Conservation (phyloP, 2,888 invertebrate genomes). For the Amorpha juglandis region DNA sequence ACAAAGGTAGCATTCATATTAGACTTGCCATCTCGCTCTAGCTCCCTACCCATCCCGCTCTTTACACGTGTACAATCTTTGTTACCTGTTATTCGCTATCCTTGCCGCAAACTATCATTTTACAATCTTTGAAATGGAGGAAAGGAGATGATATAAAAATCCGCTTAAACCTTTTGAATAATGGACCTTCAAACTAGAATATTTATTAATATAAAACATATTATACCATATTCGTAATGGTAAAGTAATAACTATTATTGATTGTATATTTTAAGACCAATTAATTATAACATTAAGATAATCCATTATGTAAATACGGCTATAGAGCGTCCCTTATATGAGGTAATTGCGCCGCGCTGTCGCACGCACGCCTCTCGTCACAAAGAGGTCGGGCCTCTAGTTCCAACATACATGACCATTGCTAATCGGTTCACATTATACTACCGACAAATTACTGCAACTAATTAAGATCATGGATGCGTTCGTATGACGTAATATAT, state of each 20-base stretch:
- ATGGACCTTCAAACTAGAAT: not conserved
- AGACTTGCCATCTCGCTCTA: not conserved
- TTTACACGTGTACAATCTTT: slow-evolving; percentile 17
- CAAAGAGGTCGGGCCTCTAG: slow-evolving; percentile 1
- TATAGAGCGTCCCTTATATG: not conserved
- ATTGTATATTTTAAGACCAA: not conserved
- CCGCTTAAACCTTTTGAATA: slow-evolving; percentile 1
- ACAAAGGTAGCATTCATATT: slow-evolving; percentile 23
- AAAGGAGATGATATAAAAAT: slow-evolving; percentile 2
- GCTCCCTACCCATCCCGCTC: slow-evolving; percentile 7
- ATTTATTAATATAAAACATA: not conserved
- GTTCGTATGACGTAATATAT: not conserved
- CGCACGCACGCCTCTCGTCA: slow-evolving; percentile 10
- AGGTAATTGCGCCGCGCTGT: slow-evolving; percentile 8
- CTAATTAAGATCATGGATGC: not conserved
- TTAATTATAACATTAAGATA: slow-evolving; percentile 15
- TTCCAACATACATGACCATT: not conserved
- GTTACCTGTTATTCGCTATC: slow-evolving; percentile 20
- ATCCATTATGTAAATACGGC: slow-evolving; percentile 13
- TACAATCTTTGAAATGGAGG: slow-evolving; percentile 11
- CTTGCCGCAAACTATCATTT: slow-evolving; percentile 21
- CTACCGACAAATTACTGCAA: slow-evolving; percentile 2
- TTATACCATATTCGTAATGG: too few species aligned
- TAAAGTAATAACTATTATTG: not conserved
- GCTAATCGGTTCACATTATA: not conserved